Conservation (phyloP, 2,888 invertebrate genomes). For the Pachycephus smyrnensis region DNA sequence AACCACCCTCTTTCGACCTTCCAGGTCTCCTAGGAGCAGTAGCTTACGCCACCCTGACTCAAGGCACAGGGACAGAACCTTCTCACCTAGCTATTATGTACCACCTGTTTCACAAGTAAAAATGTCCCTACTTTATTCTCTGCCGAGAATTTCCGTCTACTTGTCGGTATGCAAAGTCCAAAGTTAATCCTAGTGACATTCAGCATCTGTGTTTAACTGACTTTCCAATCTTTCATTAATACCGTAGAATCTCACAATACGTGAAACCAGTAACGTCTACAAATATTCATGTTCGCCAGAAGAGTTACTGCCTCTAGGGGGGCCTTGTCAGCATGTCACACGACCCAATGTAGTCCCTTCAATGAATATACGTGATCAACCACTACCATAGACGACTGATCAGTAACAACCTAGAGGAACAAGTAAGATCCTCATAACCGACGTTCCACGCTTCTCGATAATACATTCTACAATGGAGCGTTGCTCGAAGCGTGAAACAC, state of each 20-base stretch:
- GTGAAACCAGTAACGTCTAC: not conserved
- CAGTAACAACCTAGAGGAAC: not conserved
- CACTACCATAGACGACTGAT: not conserved
- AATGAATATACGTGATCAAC: not conserved
- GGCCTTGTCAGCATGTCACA: not conserved
- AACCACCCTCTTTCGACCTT: slow-evolving; percentile 34
- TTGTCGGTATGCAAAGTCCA: not conserved
- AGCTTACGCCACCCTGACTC: not conserved
- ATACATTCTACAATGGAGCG: not conserved
- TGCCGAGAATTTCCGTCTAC: not conserved
- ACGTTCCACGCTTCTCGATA: not conserved
- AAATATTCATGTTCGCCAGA: not conserved
- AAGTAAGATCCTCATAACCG: not conserved
- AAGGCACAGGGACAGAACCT: not conserved
- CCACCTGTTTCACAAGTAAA: slow-evolving; percentile 1
- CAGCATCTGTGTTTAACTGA: not conserved
- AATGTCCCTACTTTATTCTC: not conserved
- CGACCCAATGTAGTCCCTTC: not conserved
- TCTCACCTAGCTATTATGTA: not conserved
- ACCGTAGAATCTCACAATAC: not conserved
- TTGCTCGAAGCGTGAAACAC: slow-evolving; percentile 8
- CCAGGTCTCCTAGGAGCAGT: not conserved
- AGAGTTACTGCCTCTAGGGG: not conserved
- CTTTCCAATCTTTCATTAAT: not conserved
- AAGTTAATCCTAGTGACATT: not conserved